Evolutionary conservation across 2,113 vertebrate genomes (phyloP).

Genomic region (Callaeas wilsoni): DNA sequence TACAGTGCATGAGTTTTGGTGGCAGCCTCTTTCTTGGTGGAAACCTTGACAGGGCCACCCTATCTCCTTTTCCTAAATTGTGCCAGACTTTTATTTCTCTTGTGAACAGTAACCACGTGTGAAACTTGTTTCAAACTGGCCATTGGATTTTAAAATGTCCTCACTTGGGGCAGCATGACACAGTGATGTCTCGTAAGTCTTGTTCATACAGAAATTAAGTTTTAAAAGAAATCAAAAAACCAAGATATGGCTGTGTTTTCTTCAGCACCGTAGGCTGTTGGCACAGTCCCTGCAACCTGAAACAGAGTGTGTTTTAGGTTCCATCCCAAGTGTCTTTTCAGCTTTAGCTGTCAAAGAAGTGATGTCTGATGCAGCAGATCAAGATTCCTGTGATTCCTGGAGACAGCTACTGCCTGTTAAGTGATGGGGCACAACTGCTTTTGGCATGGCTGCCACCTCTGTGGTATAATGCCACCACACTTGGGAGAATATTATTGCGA

Average conservation of each 20-base stretch:
- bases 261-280: not conserved
- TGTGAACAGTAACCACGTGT: rapidly evolving
- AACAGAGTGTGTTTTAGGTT: not conserved
- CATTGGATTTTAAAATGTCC: not conserved
- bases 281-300: not conserved
- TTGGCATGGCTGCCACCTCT: not conserved
- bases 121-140: not conserved
- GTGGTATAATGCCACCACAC: not conserved
- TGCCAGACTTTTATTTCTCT: not conserved
- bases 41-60: not conserved
- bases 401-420: not conserved
- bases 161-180: not conserved
- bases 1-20: rapidly evolving
- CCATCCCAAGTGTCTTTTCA: not conserved
- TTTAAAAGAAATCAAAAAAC: not conserved
- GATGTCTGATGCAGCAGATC: not conserved
- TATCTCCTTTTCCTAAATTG: not conserved
- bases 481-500: not conserved
- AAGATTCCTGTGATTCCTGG: conserved; percentile 38
- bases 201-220: not conserved
- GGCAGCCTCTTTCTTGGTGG: not conserved
- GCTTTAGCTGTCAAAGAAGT: not conserved
- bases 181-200: not conserved
- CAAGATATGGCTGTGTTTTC: not conserved
- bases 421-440: not conserved